Evolutionary conservation across 2,888 invertebrate species (phyloP).

Genomic region (Lottia scabra): DNA sequence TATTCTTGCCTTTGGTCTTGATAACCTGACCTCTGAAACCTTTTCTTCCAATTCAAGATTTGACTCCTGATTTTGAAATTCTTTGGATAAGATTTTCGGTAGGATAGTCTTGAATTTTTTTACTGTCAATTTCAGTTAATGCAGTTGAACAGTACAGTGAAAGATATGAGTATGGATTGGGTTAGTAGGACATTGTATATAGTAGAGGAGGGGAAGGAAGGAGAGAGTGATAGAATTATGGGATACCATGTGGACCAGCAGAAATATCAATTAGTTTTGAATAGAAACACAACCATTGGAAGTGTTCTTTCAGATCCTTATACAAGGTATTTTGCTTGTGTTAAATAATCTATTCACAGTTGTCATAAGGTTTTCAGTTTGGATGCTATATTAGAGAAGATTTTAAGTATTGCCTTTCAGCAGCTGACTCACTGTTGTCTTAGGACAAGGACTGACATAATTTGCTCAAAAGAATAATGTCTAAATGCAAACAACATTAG

Average conservation of each 20-base stretch:
- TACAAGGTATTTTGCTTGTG: slow-evolving; percentile 73
- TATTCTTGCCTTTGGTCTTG: neutral
- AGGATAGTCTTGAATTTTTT: no score
- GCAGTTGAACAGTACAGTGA: slow-evolving; percentile 69
- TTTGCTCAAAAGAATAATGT: no score
- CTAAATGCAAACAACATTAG: no score
- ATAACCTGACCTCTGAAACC: neutral
- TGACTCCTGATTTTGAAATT: no score
- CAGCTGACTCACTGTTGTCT: no score
- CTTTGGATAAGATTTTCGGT: no score
- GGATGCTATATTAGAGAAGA: no score
- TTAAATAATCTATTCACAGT: no score
- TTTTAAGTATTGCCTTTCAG: no score
- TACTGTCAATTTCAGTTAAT: slow-evolving; percentile 50
- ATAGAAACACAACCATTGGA: slow-evolving; percentile 72
- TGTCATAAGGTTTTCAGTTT: no score
- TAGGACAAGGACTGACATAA: no score
- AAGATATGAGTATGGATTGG: slow-evolving; percentile 88
- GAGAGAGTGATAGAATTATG: slow-evolving; percentile 68
- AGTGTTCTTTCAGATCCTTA: slow-evolving; percentile 83
- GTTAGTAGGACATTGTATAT: slow-evolving; percentile 86
- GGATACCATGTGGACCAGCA: slow-evolving; percentile 58
- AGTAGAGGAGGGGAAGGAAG: slow-evolving; percentile 75
- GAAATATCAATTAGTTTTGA: slow-evolving; percentile 41
- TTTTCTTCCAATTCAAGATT: no score